These are phyloP conservation scores for Limenitis camilla DNA, from an alignment of 2,888 invertebrate species.

Conservation along the genomic window DNA sequence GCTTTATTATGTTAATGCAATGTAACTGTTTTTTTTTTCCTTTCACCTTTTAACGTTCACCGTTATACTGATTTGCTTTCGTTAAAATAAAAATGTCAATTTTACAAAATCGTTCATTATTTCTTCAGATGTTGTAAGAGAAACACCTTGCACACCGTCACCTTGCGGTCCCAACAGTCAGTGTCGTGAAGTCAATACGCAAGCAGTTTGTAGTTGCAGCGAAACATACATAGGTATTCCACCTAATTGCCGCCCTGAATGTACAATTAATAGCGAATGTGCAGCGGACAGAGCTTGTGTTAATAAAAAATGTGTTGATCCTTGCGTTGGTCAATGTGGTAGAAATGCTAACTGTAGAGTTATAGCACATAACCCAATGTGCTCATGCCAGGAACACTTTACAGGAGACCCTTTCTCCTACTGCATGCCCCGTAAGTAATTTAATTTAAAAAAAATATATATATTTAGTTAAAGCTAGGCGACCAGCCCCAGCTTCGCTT, in stretches of 20 bases:
- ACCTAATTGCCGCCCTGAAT: conserved; percentile 86
- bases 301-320: conserved; percentile 84
- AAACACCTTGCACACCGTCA: conserved; percentile 79
- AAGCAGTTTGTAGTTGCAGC: conserved; percentile 83
- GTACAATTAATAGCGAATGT: conserved; percentile 87
- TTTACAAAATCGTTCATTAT: neutral
- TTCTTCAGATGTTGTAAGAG: conserved; percentile 50
- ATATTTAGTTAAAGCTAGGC: too few relatives aligned
- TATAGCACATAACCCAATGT: conserved; percentile 87
- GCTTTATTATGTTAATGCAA: too few relatives aligned
- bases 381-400: conserved; percentile 81
- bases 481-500: too few relatives aligned
- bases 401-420: conserved; percentile 85
- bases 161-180: conserved; percentile 87
- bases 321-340: conserved; percentile 86
- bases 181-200: conserved; percentile 79
- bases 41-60: too few relatives aligned
- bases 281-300: conserved; percentile 83
- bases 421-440: too few relatives aligned
- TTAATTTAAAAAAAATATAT: too few relatives aligned
- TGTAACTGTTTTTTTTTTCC: too few relatives aligned
- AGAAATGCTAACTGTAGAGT: conserved; percentile 86
- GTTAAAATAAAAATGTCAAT: too few relatives aligned
- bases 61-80: too few relatives aligned
- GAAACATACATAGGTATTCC: conserved; percentile 83